A percentile compares a stretch with the other conserved stretches of the same genome.
Evolutionary conservation across 2,888 invertebrate species (phyloP).

Genomic region (Hypercompe scribonia): DNA sequence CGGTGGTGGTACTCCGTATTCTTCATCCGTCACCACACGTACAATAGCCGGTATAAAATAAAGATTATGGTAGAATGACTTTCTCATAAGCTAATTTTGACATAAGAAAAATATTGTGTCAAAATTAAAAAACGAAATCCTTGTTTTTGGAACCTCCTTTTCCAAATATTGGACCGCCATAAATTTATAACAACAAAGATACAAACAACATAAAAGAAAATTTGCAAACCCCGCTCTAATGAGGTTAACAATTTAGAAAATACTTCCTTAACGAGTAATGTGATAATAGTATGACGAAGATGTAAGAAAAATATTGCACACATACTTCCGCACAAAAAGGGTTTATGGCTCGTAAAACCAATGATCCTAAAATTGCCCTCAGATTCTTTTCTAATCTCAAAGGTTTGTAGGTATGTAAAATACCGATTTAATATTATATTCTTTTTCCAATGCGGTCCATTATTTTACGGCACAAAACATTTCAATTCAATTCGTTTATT

Average conservation of each 20-base stretch:
- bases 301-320: slow-evolving; percentile 57
- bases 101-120: not conserved
- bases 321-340: slow-evolving; percentile 68
- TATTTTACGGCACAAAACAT: too few species aligned
- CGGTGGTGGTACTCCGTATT: too few species aligned
- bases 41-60: too few species aligned
- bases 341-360: slow-evolving; percentile 77
- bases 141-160: too few species aligned
- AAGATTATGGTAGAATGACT: too few species aligned
- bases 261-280: slow-evolving; percentile 46
- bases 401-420: slow-evolving; percentile 52
- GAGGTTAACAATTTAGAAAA: slow-evolving; percentile 54
- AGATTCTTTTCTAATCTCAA: slow-evolving; percentile 53
- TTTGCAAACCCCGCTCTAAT: slow-evolving; percentile 34
- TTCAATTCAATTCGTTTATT: too few species aligned
- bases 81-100: too few species aligned
- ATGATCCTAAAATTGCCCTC: slow-evolving; percentile 74
- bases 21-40: too few species aligned
- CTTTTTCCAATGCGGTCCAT: too few species aligned
- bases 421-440: slow-evolving; percentile 43
- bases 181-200: slow-evolving; percentile 34
- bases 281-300: slow-evolving; percentile 51
- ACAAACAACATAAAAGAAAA: slow-evolving; percentile 29
- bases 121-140: not conserved
- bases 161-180: not conserved